Evolutionary conservation across 2,113 vertebrate species (phyloP).

Genomic region (Saimiri boliviensis): DNA sequence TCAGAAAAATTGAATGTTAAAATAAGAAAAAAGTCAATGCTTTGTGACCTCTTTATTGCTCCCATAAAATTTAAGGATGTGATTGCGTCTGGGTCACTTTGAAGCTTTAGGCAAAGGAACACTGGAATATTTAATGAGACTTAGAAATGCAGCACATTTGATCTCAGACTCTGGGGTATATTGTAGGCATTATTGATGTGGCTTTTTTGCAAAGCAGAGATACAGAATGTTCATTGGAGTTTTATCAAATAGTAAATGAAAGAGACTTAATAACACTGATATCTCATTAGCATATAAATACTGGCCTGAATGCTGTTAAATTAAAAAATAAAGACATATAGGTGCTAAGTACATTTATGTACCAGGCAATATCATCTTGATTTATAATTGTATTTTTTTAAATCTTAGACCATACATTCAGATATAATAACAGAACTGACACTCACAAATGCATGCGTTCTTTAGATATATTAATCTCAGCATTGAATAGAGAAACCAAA

Average conservation of each 20-base stretch:
- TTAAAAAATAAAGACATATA: not conserved
- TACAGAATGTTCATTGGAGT: not conserved
- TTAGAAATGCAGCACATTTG: conserved; percentile 23
- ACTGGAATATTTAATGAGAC: conserved; percentile 37
- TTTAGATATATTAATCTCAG: conserved; percentile 73
- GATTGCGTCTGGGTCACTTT: not conserved
- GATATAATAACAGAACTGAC: not conserved
- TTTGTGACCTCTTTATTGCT: not conserved
- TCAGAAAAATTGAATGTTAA: not conserved
- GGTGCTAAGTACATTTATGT: not conserved
- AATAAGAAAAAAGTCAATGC: not conserved
- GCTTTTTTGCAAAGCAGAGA: not conserved
- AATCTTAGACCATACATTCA: not conserved
- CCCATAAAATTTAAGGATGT: conserved; percentile 59
- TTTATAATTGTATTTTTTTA: not conserved
- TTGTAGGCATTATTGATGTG: conserved; percentile 30
- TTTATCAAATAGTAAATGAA: conserved; percentile 36
- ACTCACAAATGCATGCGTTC: conserved; percentile 38
- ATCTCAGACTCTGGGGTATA: not conserved
- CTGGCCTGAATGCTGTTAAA: not conserved
- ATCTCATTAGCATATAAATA: not conserved
- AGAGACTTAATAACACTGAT: not conserved
- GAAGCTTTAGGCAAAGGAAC: conserved; percentile 50
- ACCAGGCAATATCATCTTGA: not conserved
- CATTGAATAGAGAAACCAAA: conserved; percentile 67